Evolutionary conservation across 2,797 vertebrate species (phyloP).

Genomic region (Tympanoctomys barrerae): DNA sequence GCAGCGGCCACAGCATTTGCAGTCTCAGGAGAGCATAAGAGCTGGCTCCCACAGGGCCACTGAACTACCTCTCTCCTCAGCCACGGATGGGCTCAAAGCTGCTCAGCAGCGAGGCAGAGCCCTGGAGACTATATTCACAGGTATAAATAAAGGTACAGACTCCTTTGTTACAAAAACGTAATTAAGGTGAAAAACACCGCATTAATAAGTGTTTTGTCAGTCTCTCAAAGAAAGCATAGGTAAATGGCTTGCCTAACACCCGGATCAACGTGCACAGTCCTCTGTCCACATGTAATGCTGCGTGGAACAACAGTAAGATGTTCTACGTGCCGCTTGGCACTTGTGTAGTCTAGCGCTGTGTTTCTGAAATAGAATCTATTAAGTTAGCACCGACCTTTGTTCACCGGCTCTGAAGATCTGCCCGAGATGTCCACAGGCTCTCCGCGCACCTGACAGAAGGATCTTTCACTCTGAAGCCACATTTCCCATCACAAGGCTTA

Average conservation of each 20-base stretch:
- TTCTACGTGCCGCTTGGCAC: slow-evolving; percentile 99
- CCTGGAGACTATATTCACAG: slow-evolving; percentile 93
- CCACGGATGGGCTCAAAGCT: slow-evolving; percentile 83
- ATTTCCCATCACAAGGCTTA: slow-evolving; percentile 96
- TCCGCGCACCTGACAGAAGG: slow-evolving; percentile 98
- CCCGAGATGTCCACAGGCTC: slow-evolving; percentile 97
- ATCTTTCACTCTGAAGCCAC: slow-evolving; percentile 98
- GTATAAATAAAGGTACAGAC: slow-evolving; percentile 93
- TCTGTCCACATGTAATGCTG: slow-evolving; percentile 90
- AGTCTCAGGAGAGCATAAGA: slow-evolving; percentile 85
- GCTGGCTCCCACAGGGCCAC: slow-evolving; percentile 92
- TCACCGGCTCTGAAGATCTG: slow-evolving; percentile 99
- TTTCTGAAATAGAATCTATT: slow-evolving; percentile 96
- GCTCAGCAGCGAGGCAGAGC: slow-evolving; percentile 88
- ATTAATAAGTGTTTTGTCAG: slow-evolving; percentile 90
- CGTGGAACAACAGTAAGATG: slow-evolving; percentile 93
- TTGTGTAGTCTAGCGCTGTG: slow-evolving; percentile 94
- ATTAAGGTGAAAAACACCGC: slow-evolving; percentile 91
- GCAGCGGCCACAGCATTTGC: slow-evolving; percentile 84
- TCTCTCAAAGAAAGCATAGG: slow-evolving; percentile 86
- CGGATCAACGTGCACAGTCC: slow-evolving; percentile 91
- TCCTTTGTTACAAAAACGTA: slow-evolving; percentile 90
- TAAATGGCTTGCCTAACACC: slow-evolving; percentile 89
- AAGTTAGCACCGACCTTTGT: slow-evolving; percentile 94
- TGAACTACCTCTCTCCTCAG: slow-evolving; percentile 85